Evolutionary conservation across 2,113 vertebrate genomes (phyloP).

Genomic region (Fulica atra): DNA sequence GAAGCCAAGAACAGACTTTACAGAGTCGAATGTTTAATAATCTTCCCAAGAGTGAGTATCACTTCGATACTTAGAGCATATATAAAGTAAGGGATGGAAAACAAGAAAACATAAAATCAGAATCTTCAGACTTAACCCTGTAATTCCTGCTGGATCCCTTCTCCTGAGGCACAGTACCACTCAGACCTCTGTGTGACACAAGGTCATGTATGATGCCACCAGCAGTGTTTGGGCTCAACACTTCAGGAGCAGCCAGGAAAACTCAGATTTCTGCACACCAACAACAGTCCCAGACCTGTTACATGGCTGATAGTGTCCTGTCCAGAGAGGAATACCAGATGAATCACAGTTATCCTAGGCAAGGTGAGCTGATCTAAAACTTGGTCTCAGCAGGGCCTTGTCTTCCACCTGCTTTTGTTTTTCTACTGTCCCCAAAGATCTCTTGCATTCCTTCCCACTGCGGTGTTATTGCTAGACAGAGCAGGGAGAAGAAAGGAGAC

Average conservation of each 20-base stretch:
- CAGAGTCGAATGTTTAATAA: constrained; percentile 77
- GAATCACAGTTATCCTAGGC: constrained; percentile 40
- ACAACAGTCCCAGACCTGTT: neutral
- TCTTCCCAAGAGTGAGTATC: constrained; percentile 49
- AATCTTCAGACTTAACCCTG: constrained; percentile 35
- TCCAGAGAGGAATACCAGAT: neutral
- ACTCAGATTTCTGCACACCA: neutral
- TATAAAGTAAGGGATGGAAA: constrained; percentile 69
- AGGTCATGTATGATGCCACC: neutral
- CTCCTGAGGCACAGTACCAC: neutral
- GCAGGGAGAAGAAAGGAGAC: constrained; percentile 32
- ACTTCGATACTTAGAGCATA: constrained; percentile 58
- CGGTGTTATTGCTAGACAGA: constrained; percentile 74
- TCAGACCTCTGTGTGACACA: neutral
- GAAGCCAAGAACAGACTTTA: constrained; percentile 49
- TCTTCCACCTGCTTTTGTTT: constrained; percentile 56
- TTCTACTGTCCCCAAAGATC: neutral
- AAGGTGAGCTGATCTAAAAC: constrained; percentile 50
- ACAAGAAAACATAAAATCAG: constrained; percentile 34
- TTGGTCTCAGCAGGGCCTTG: constrained; percentile 29
- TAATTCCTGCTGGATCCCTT: neutral
- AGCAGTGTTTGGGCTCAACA: neutral
- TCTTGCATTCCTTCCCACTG: neutral
- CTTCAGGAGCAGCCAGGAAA: constrained; percentile 9
- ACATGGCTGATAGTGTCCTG: constrained; percentile 23